Evolutionary conservation across 2,113 vertebrate genomes (phyloP).

Genomic region (Chlamydotis undulata): DNA sequence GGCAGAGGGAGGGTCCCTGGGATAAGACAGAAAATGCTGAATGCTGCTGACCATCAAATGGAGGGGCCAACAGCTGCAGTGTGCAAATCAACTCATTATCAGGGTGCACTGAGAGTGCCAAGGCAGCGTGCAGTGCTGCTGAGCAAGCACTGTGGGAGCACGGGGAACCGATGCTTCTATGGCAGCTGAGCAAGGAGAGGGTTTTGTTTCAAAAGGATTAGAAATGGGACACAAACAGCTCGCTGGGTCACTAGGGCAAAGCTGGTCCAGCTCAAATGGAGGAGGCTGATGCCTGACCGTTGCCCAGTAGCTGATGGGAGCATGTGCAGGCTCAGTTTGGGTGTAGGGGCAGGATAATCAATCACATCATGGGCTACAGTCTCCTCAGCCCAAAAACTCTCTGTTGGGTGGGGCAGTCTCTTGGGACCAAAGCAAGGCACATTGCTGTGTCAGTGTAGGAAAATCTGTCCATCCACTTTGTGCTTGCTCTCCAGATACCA

Average conservation of each 20-base stretch:
- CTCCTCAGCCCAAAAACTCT: neutral
- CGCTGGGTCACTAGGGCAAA: neutral
- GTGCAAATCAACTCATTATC: neutral
- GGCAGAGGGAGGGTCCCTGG: neutral
- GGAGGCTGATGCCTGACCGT: neutral
- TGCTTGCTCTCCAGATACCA: neutral
- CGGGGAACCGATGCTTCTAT: accelerated
- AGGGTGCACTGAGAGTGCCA: neutral
- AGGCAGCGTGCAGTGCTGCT: accelerated
- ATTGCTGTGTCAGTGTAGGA: neutral
- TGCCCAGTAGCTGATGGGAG: neutral
- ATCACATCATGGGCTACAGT: neutral
- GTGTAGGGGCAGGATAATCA: neutral
- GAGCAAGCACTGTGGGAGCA: neutral
- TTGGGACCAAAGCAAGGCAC: neutral
- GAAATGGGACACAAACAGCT: neutral
- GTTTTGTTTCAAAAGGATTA: neutral
- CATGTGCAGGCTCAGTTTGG: neutral
- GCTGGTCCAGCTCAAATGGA: neutral
- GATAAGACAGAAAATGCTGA: neutral
- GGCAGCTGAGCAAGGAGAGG: neutral
- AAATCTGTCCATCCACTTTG: neutral
- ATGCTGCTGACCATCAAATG: neutral
- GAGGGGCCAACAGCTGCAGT: neutral
- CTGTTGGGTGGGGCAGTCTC: neutral